phyloP scores from a whole-genome alignment of 92 coral and sea anemone genomes.

The Umimayanthus kanabou region DNA sequence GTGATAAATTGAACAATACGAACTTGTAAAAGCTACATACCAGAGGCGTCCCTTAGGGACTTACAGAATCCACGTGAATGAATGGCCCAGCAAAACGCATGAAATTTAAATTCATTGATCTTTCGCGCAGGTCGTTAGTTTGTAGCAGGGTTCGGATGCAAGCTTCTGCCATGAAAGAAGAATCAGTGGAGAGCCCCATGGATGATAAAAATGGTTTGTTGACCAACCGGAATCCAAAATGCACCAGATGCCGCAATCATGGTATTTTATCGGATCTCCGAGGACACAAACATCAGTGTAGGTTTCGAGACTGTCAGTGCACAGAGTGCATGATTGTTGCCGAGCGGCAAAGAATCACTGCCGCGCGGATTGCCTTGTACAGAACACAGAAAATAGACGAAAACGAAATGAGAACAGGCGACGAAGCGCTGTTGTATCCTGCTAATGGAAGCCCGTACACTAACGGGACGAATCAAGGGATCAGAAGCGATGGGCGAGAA shows the following conservation, averaged over 20 bases:
- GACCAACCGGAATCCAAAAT: slow-evolving; percentile 84
- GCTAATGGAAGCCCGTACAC: slow-evolving; percentile 44
- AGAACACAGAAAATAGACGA: slow-evolving; percentile 84
- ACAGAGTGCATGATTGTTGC: slow-evolving; percentile 86
- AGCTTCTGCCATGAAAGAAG: slow-evolving; percentile 59
- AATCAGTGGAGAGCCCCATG: slow-evolving; percentile 49
- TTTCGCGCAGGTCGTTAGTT: neutral
- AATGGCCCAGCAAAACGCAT: slow-evolving; percentile 28
- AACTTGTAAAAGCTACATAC: slow-evolving; percentile 55
- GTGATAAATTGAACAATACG: slow-evolving; percentile 67
- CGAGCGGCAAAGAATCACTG: slow-evolving; percentile 90
- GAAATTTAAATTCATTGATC: slow-evolving; percentile 40
- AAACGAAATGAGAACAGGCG: slow-evolving; percentile 62
- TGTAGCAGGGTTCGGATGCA: neutral
- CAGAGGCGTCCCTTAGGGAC: slow-evolving; percentile 54
- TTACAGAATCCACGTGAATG: slow-evolving; percentile 57
- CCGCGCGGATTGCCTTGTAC: slow-evolving; percentile 92
- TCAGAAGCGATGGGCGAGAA: slow-evolving; percentile 27
- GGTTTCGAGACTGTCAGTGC: slow-evolving; percentile 88
- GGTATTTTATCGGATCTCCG: slow-evolving; percentile 92
- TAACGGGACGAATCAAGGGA: slow-evolving; percentile 44
- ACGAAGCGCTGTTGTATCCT: slow-evolving; percentile 27
- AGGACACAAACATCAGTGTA: slow-evolving; percentile 95
- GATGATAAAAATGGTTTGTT: slow-evolving; percentile 50
- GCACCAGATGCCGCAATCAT: slow-evolving; percentile 94